phyloP scores from a whole-genome alignment of 2,113 vertebrate genomes.

The Zosterops hypoxanthus region DNA sequence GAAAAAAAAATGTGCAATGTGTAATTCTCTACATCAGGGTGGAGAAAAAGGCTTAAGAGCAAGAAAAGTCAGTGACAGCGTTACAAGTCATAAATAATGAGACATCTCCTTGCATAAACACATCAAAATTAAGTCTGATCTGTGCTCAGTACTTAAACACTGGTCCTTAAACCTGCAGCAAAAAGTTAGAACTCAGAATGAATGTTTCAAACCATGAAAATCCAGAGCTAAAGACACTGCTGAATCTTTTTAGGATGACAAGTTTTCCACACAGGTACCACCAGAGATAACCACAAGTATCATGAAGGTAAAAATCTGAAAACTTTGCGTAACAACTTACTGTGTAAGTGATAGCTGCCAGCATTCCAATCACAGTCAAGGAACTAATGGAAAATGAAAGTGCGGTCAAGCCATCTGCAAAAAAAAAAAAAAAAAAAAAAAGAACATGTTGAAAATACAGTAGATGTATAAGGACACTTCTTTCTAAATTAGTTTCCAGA shows the following conservation, averaged over 20 bases:
- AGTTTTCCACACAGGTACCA: not conserved
- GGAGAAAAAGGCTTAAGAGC: not conserved
- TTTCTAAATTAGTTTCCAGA: not conserved
- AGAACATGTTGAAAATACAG: not conserved
- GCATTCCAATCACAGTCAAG: conserved; percentile 97
- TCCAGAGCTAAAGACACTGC: not conserved
- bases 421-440: not conserved
- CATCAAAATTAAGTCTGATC: not conserved
- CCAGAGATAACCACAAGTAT: rapidly evolving
- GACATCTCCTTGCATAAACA: not conserved
- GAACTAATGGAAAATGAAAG: conserved; percentile 97
- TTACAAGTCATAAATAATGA: not conserved
- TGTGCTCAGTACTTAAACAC: not conserved
- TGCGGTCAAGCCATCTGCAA: conserved; percentile 90
- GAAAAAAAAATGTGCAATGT: not conserved
- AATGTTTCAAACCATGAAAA: not conserved
- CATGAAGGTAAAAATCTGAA: not conserved
- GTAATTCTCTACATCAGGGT: not conserved
- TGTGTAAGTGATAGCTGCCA: conserved; percentile 97
- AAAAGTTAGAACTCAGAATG: not conserved
- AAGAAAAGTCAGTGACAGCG: not conserved
- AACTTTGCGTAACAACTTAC: conserved; percentile 78
- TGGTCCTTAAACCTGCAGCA: not conserved
- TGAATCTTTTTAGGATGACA: not conserved
- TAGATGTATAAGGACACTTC: not conserved